Conservation (phyloP, 2,113 vertebrate genomes). For the Neogale vison region DNA sequence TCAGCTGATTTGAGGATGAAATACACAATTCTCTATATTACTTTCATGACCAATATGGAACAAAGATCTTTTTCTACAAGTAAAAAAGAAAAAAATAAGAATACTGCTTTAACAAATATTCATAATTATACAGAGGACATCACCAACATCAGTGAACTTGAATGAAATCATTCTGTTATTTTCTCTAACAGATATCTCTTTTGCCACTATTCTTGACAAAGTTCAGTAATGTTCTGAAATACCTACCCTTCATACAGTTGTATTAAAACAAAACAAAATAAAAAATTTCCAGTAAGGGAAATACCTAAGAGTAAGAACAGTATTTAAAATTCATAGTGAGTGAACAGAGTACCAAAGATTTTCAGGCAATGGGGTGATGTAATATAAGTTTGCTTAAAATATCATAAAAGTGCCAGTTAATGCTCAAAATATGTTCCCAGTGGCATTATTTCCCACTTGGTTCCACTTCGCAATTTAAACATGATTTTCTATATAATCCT, state of each 20-base stretch:
- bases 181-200: neutral
- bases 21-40: neutral
- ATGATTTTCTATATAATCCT: slow-evolving; percentile 34
- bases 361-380: neutral
- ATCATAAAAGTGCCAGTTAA: neutral
- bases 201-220: neutral
- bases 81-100: neutral
- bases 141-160: neutral
- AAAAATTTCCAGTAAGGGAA: neutral
- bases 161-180: neutral
- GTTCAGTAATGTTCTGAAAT: neutral
- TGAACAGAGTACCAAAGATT: neutral
- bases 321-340: neutral
- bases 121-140: neutral
- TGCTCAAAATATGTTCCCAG: neutral
- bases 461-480: slow-evolving; percentile 28
- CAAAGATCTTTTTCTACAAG: neutral
- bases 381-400: slow-evolving; percentile 24
- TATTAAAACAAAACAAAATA: neutral
- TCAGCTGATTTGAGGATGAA: neutral
- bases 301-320: slow-evolving; percentile 5
- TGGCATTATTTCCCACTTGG: neutral
- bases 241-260: neutral
- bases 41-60: neutral
- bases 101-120: neutral